These are phyloP conservation scores for Synanthedon vespiformis DNA, from an alignment of 2,888 invertebrate species.

Conservation along the genomic window DNA sequence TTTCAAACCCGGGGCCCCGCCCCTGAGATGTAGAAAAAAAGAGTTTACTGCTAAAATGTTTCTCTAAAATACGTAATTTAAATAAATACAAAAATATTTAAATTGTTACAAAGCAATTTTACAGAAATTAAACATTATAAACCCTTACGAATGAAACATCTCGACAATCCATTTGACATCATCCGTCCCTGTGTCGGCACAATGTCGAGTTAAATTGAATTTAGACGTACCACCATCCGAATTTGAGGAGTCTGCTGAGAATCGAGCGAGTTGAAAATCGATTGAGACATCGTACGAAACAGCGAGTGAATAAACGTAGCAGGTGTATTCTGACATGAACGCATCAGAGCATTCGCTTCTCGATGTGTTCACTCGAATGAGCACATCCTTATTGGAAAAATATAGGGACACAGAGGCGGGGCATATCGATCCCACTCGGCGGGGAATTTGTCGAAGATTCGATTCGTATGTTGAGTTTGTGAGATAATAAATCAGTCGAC, in stretches of 20 bases:
- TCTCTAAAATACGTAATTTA: too few species aligned
- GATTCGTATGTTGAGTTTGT: background rate
- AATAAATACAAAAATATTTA: too few species aligned
- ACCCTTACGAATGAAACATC: background rate
- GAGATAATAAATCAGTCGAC: background rate
- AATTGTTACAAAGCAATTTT: too few species aligned
- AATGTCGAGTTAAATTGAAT: background rate
- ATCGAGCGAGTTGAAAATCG: background rate
- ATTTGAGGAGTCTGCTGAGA: background rate
- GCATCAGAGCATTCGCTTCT: conserved; percentile 17
- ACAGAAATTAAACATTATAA: background rate
- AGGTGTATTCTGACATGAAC: conserved; percentile 23
- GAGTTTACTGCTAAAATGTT: too few species aligned
- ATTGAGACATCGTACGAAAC: background rate
- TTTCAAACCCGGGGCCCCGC: too few species aligned
- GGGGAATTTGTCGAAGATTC: conserved; percentile 5
- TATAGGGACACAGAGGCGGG: conserved; percentile 16
- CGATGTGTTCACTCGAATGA: conserved; percentile 16
- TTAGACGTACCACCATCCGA: background rate
- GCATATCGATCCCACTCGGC: conserved; percentile 12
- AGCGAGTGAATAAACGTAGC: conserved; percentile 7
- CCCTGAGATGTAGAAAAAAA: too few species aligned
- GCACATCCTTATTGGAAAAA: conserved; percentile 22
- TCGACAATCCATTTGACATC: background rate
- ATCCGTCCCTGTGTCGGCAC: background rate